These are phyloP conservation scores for Sciurus carolinensis DNA, from an alignment of 2,797 vertebrate species.

Conservation along the genomic window DNA sequence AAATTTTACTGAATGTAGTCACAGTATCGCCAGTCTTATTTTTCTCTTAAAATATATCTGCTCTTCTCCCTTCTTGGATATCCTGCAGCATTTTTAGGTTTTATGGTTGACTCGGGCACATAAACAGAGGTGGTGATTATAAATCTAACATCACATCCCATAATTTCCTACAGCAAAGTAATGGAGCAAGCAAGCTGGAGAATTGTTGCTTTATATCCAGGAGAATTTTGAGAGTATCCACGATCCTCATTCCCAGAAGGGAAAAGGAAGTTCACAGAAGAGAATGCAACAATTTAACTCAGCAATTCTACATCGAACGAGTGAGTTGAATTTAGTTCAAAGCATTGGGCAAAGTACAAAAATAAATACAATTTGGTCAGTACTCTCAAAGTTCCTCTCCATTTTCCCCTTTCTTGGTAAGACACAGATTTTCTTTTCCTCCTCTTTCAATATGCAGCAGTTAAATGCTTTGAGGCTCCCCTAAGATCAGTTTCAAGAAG, in stretches of 20 bases:
- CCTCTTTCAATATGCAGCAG: not conserved
- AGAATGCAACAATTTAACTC: not conserved
- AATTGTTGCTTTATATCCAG: conserved; percentile 1
- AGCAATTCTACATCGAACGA: not conserved
- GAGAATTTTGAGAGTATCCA: conserved; percentile 23
- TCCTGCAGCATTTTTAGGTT: not conserved
- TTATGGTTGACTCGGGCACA: not conserved
- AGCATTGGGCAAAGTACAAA: conserved; percentile 39
- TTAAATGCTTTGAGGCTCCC: not conserved
- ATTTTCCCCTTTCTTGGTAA: not conserved
- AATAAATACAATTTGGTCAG: not conserved
- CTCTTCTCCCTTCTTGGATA: not conserved
- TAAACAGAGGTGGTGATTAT: conserved; percentile 24
- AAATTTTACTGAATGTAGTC: conserved; percentile 33
- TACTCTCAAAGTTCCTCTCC: not conserved
- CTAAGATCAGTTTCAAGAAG: not conserved
- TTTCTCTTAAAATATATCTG: conserved; percentile 6
- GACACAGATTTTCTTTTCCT: not conserved
- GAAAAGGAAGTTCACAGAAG: conserved; percentile 18
- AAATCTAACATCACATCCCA: conserved; percentile 35
- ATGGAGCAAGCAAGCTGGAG: conserved; percentile 43
- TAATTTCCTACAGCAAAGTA: conserved; percentile 59
- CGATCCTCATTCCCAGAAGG: not conserved
- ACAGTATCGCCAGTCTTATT: conserved; percentile 37
- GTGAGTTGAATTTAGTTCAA: conserved; percentile 38